Evolutionary conservation across 2,797 vertebrate genomes (phyloP).

Genomic region (Bovichtus diacanthus): DNA sequence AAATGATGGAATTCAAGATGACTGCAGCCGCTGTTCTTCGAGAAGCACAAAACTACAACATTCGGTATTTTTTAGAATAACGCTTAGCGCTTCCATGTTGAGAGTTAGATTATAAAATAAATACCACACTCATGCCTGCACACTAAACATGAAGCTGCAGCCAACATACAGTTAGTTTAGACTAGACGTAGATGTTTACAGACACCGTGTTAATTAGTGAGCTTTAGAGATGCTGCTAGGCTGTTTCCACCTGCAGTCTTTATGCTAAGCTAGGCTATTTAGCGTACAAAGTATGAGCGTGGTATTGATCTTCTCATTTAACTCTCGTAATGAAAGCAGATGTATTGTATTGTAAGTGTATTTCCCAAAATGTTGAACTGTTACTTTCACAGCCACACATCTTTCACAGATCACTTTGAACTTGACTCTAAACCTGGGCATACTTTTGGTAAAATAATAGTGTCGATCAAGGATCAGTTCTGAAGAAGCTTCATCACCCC

Average conservation of each 20-base stretch:
- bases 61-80: constrained; percentile 1
- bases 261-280: constrained; percentile 22
- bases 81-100: neutral
- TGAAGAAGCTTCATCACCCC: constrained; percentile 35
- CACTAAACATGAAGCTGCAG: neutral
- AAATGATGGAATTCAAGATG: constrained; percentile 4
- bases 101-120: neutral
- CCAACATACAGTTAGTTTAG: constrained; percentile 5
- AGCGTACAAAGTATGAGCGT: neutral
- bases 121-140: neutral
- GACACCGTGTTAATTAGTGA: neutral
- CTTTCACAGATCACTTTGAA: neutral
- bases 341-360: too few relatives aligned
- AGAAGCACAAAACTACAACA: constrained; percentile 1
- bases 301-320: neutral
- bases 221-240: neutral
- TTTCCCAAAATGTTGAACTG: constrained; percentile 3
- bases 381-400: neutral
- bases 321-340: neutral
- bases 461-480: constrained; percentile 5
- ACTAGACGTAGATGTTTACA: constrained; percentile 3
- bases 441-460: constrained; percentile 7
- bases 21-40: constrained; percentile 15
- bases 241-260: neutral
- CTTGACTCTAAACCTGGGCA: neutral